Evolutionary conservation across 2,797 vertebrate genomes (phyloP).

Genomic region (Argya squamiceps): DNA sequence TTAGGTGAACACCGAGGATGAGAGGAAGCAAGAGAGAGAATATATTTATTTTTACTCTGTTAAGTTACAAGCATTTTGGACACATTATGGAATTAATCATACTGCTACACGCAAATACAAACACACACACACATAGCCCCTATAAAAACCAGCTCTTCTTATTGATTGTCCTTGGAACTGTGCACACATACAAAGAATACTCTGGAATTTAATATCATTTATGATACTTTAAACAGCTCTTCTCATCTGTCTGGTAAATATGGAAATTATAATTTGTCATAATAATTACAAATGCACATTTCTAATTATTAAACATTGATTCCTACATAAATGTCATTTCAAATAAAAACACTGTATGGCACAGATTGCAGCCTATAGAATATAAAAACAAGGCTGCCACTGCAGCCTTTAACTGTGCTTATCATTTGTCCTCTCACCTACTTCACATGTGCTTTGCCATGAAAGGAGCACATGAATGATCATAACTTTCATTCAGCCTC

Average conservation of each 20-base stretch:
- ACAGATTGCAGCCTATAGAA: neutral
- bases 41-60: neutral
- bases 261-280: neutral
- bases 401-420: neutral
- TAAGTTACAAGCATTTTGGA: neutral
- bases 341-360: neutral
- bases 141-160: neutral
- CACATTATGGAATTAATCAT: neutral
- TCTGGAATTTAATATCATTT: neutral
- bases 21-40: neutral
- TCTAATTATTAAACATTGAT: neutral
- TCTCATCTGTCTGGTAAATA: neutral
- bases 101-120: neutral
- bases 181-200: neutral
- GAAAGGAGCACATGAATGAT: neutral
- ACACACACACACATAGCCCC: fast-evolving
- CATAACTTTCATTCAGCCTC: conserved; percentile 4
- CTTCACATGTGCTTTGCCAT: neutral
- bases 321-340: neutral
- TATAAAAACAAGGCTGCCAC: neutral
- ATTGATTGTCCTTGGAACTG: neutral
- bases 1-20: neutral
- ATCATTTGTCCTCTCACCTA: conserved; percentile 17
- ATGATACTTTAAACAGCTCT: neutral
- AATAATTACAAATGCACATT: neutral